Conservation (phyloP, 2,888 invertebrate genomes). For the Cynaeus angustus region DNA sequence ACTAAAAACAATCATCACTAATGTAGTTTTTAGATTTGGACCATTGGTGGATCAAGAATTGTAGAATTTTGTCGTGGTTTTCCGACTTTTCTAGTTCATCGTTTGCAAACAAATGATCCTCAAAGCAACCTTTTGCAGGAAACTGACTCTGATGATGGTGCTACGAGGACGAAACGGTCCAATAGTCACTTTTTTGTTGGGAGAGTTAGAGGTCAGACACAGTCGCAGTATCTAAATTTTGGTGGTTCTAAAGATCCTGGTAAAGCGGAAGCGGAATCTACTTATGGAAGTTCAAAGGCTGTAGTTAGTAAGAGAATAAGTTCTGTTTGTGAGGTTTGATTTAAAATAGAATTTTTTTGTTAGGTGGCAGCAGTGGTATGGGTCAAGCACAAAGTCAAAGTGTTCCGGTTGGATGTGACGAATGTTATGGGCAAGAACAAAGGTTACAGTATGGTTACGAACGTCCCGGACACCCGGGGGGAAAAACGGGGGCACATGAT, state of each 20-base stretch:
- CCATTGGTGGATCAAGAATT: conserved; percentile 71
- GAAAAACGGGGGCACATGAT: not conserved
- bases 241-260: conserved; percentile 76
- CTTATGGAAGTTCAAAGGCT: conserved; percentile 80
- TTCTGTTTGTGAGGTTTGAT: not conserved
- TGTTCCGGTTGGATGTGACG: conserved; percentile 81
- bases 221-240: conserved; percentile 87
- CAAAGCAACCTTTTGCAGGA: conserved; percentile 64
- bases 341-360: conserved; percentile 51
- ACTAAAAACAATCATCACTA: not conserved
- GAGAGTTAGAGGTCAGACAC: conserved; percentile 84
- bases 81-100: conserved; percentile 69
- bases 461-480: conserved; percentile 4
- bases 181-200: conserved; percentile 65
- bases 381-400: conserved; percentile 93
- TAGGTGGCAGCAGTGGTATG: conserved; percentile 88
- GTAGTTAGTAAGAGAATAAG: conserved; percentile 80
- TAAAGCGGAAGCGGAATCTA: conserved; percentile 88
- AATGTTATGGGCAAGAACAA: conserved; percentile 72
- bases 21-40: conserved; percentile 67
- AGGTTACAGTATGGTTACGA: conserved; percentile 54
- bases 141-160: conserved; percentile 61
- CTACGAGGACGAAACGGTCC: conserved; percentile 58
- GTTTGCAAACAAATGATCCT: conserved; percentile 58
- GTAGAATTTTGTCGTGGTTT: conserved; percentile 72